Conservation (phyloP, 2,797 vertebrate genomes). For the Octomys mimax region DNA sequence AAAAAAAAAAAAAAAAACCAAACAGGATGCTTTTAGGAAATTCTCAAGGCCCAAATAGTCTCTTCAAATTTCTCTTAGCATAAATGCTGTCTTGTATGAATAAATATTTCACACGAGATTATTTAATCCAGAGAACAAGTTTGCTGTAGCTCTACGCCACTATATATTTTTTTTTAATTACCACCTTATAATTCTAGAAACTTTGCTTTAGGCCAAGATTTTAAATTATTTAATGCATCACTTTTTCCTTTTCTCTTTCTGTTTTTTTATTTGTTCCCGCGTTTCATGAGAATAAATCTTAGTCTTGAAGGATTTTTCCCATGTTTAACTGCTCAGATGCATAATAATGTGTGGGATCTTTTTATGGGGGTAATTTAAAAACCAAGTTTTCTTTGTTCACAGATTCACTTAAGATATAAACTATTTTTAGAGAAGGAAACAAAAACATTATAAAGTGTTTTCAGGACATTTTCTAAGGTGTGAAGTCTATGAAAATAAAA, state of each 20-base stretch:
- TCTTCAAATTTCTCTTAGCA: conserved; percentile 36
- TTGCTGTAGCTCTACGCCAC: conserved; percentile 5
- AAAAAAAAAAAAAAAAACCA: background rate
- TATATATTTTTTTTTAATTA: conserved; percentile 12
- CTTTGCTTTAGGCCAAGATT: conserved; percentile 45
- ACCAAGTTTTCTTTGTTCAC: conserved; percentile 34
- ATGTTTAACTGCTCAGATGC: conserved; percentile 11
- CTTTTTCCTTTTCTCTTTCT: background rate
- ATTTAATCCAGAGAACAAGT: conserved; percentile 48
- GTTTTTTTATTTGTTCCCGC: conserved; percentile 24
- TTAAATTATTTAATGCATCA: conserved; percentile 46
- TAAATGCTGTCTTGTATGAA: conserved; percentile 23
- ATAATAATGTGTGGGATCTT: conserved; percentile 43
- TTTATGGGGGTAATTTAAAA: conserved; percentile 50
- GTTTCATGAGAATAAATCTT: conserved; percentile 54
- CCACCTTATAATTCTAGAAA: conserved; percentile 53
- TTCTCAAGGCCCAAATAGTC: conserved; percentile 3
- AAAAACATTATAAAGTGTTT: conserved; percentile 56
- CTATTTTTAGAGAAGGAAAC: conserved; percentile 58
- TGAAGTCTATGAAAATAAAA: conserved; percentile 53
- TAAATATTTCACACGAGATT: conserved; percentile 20
- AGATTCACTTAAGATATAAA: conserved; percentile 53
- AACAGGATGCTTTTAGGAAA: conserved; percentile 56
- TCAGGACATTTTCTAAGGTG: conserved; percentile 53
- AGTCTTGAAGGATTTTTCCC: conserved; percentile 62